Evolutionary conservation across 2,797 vertebrate species (phyloP), one percentile per base, ranked within the genome.

Genomic region (Merluccius polli): DNA sequence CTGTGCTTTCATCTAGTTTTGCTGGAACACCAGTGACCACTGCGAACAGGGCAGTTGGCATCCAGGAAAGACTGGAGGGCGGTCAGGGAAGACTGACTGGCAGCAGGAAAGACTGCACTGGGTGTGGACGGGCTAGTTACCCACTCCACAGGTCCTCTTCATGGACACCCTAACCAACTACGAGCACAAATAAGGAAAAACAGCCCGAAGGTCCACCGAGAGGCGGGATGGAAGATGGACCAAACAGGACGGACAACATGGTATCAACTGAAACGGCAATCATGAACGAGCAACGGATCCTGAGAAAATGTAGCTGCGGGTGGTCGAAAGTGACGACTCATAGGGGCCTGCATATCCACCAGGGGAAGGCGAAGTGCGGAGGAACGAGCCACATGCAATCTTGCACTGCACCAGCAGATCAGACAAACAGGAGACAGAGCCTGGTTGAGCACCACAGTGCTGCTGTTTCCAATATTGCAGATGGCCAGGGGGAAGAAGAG

Each of bases 91-190:
- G 77, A 74, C 71, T 76, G 71, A 48, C 67, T 77, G 80, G 21
- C 29, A 24, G 75, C 72, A 77, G 74, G 77, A 59, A 77, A 82
- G 78, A 82, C 75, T 74, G 77, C 72, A 79, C 29, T 52, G 31
- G 75, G 75, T n/a, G 72, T 79, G 75, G 75, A 79, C 1, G 69
- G n/a, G n/a, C n/a, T n/a, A n/a, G n/a, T n/a, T n/a, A n/a, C n/a
- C n/a, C n/a, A n/a, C n/a, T n/a, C n/a, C 72, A 75, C 72, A 74
- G 59, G 81, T 79, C 79, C 74, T 77, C 70, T 44, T 24, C 21
- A 5, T 15, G 24, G 74, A 27, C 78, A 35, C 59, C 72, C 21
- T 21, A 77, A 29, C 21, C 21, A 77, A 74, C 48, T 67, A 41
- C 44, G 18, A 63, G 65, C 65, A 68, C n/a, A 68, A 68, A 27